phyloP scores from a whole-genome alignment of 2,888 invertebrate genomes.

The Carterocephalus palaemon region DNA sequence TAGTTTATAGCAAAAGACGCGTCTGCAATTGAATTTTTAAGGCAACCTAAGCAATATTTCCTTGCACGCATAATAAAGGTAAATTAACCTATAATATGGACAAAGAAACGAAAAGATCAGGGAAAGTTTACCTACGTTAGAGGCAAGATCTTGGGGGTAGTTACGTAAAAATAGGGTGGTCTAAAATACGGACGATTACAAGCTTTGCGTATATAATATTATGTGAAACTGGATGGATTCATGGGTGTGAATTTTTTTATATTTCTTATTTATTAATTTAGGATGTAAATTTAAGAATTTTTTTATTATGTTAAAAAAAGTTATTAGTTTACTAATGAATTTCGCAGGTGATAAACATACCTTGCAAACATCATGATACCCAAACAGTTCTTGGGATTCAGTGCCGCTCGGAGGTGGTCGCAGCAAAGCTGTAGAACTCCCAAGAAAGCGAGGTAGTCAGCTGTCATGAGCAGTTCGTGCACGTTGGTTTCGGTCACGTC shows the following conservation, averaged over 20 bases:
- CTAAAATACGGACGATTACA: no score
- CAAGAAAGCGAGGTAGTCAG: slow-evolving; percentile 92
- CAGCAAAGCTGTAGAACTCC: slow-evolving; percentile 90
- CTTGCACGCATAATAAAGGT: neutral
- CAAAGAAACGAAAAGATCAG: no score
- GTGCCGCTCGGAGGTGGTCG: slow-evolving; percentile 82
- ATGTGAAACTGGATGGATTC: no score
- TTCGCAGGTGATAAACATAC: no score
- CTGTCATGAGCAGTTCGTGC: slow-evolving; percentile 87
- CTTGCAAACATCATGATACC: slow-evolving; percentile 91
- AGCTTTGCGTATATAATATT: no score
- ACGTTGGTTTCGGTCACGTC: slow-evolving; percentile 88
- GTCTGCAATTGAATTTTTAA: slow-evolving; percentile 56
- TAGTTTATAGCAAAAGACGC: slow-evolving; percentile 85
- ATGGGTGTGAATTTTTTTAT: no score
- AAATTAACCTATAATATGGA: neutral
- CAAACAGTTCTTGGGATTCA: slow-evolving; percentile 89
- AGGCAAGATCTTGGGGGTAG: neutral
- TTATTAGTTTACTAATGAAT: no score
- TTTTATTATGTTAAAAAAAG: no score
- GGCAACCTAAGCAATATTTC: neutral
- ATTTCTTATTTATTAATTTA: no score
- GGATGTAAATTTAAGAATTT: no score
- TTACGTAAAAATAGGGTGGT: neutral
- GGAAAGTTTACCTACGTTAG: no score